Evolutionary conservation across 2,797 vertebrate genomes (phyloP).

Genomic region (Ctenopoma multispine): DNA sequence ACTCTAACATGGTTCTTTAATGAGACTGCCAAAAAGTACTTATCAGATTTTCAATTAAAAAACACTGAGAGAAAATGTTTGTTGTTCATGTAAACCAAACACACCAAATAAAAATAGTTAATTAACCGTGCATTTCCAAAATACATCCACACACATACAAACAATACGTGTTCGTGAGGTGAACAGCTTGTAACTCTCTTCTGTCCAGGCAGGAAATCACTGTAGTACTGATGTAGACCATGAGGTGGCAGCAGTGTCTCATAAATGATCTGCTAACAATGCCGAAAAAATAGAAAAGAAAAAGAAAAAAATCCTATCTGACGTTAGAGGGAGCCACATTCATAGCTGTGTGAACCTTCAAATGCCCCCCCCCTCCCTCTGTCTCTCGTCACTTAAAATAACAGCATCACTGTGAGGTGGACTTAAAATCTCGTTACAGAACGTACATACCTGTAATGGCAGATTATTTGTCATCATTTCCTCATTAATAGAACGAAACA

Average conservation of each 20-base stretch:
- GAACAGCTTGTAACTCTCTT: too few species aligned
- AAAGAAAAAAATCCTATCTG: neutral
- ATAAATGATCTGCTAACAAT: conserved; percentile 26
- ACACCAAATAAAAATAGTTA: too few species aligned
- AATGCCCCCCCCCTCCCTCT: neutral
- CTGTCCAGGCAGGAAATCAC: too few species aligned
- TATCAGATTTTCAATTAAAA: too few species aligned
- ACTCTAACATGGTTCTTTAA: too few species aligned
- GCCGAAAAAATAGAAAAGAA: neutral
- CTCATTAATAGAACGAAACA: neutral
- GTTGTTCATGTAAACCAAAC: too few species aligned
- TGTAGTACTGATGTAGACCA: conserved; percentile 43
- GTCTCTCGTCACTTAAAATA: neutral
- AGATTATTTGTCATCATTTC: neutral
- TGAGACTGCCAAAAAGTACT: too few species aligned
- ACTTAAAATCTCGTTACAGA: neutral
- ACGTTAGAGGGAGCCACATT: conserved; percentile 62
- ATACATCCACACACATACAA: neutral
- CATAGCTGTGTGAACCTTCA: conserved; percentile 11
- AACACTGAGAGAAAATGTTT: too few species aligned
- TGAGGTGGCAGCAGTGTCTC: conserved; percentile 59
- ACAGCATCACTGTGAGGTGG: neutral
- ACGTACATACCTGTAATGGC: neutral
- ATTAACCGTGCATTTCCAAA: too few species aligned
- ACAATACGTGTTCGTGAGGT: too few species aligned